These are phyloP conservation scores for Mesocentrotus franciscanus DNA, from an alignment of 53 echinoderm and acorn worm species.

Conservation along the genomic window DNA sequence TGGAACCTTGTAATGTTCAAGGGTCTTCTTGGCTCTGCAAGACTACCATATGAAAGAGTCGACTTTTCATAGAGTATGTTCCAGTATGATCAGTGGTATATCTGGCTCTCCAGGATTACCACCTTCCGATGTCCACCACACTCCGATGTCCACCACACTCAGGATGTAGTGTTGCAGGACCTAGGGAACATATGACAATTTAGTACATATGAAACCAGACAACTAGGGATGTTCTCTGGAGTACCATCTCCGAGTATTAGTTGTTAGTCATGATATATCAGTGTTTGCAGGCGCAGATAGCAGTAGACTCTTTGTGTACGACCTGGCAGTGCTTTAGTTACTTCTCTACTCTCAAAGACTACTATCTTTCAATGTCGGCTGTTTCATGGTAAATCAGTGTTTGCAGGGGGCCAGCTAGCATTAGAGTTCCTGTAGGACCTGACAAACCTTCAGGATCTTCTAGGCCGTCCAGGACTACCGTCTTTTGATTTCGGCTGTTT, in stretches of 20 bases:
- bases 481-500: not conserved
- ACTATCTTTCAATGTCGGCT: not conserved
- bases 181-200: no score
- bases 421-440: not conserved
- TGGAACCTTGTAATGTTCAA: not conserved
- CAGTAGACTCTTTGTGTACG: no score
- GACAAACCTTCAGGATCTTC: not conserved
- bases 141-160: not conserved
- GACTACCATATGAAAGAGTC: not conserved
- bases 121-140: not conserved
- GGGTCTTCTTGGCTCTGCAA: not conserved
- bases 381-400: not conserved
- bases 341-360: not conserved
- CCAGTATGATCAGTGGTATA: no score
- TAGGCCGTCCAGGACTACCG: not conserved
- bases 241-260: no score
- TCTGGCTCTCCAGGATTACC: no score
- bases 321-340: no score
- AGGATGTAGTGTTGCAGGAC: no score
- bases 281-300: no score
- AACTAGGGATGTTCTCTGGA: no score
- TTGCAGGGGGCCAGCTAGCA: slow-evolving; percentile 43
- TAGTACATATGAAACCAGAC: no score
- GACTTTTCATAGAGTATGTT: not conserved
- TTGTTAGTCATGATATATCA: no score